Percentiles rank a stretch among this genome's conserved stretches.
Conservation (phyloP, 2,113 vertebrate genomes). For the Actinemys pallida region DNA sequence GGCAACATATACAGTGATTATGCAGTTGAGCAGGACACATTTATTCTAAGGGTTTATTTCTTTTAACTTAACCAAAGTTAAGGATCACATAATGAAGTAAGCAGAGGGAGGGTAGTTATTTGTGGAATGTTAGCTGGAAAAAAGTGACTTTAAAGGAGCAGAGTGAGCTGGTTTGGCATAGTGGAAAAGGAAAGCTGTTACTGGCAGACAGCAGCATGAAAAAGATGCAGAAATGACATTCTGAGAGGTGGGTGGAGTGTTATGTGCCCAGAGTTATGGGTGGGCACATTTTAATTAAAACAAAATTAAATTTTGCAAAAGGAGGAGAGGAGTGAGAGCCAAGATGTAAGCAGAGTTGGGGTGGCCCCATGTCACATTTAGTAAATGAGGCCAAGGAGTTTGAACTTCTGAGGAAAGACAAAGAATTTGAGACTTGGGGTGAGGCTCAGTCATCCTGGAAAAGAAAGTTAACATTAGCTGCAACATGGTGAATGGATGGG, state of each 20-base stretch:
- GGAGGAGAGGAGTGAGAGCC: background rate
- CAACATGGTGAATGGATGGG: background rate
- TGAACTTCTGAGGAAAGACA: background rate
- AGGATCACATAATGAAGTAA: background rate
- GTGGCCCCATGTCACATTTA: fast-evolving
- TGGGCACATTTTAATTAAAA: background rate
- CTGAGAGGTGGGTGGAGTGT: background rate
- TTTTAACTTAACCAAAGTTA: background rate
- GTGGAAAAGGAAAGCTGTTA: fast-evolving
- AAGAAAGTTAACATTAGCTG: background rate
- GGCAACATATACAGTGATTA: fast-evolving
- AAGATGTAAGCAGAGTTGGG: background rate
- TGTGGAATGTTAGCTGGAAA: background rate
- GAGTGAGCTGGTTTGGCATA: background rate
- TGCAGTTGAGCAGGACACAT: background rate
- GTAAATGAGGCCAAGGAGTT: background rate
- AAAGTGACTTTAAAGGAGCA: background rate
- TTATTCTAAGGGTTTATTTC: background rate
- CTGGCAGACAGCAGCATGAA: background rate
- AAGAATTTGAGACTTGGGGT: background rate
- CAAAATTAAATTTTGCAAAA: background rate
- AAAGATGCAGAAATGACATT: background rate
- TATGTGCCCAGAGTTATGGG: background rate
- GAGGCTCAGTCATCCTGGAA: background rate
- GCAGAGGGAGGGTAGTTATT: background rate